Evolutionary conservation across 2,797 vertebrate genomes (phyloP), one percentile per base, ranked within the genome.

Genomic region (Acipenser ruthenus): DNA sequence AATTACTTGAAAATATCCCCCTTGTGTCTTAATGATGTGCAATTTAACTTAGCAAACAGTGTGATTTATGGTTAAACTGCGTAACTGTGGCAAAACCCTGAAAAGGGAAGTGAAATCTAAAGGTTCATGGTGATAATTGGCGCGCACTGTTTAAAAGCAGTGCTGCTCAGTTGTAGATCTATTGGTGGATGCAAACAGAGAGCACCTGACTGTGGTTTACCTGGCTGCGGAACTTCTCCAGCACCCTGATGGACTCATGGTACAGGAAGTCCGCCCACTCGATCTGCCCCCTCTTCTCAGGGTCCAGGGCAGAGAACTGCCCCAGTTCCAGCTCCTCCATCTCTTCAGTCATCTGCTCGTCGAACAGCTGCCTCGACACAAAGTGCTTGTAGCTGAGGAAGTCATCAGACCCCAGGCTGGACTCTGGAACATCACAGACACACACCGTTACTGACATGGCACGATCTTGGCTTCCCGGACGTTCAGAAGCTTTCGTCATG

Each of bases 241-340:
- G 79, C 60, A 98, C 84, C 5, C 87, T 83, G 73, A 98, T 85
- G n/a, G 95, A 95, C 80, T 98, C 95, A 0, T 94, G 94, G 79
- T 93, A 96, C 71, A 99, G 89, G 79, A 99, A 99, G 74, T 98
- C 95, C 0, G 80, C 81, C 96, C 96, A 99, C 69, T 97, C 93
- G 0, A 97, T 77, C 62, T 92, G 92, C 62, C 94, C 95, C 72
- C 88, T 93, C 79, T 93, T 95, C 65, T 95, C 91, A 0, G 93
- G 91, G 73, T 98, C 95, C 76, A 99, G 79, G 0, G 92, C 89
- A 0, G 92, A 87, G 75, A 98, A 99, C 84, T 99, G 95, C 68
- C 87, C 87, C 70, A 91, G 69, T 1, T 91, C 92, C 49, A 88
- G 90, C 65, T 95, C 94, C 68, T 97, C 94, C 69, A 94, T 90